Evolutionary conservation across 2,113 vertebrate genomes (phyloP), one percentile per base, ranked within the genome.

Genomic region (Rhadina sibilatrix): DNA sequence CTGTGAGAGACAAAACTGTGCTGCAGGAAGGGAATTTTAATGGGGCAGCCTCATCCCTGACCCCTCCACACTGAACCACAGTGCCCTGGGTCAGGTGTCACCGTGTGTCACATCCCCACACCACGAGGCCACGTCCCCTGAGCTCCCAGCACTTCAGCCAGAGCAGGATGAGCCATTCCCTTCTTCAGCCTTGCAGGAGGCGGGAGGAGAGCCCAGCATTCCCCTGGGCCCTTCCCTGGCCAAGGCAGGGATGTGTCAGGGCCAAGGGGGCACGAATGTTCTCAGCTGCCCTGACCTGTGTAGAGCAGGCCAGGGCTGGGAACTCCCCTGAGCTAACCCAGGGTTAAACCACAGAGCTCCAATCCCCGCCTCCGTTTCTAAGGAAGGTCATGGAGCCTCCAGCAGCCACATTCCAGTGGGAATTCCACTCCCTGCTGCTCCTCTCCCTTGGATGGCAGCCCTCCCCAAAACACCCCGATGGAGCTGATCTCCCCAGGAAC

Each of bases 121-220:
- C 12, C 56, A 21, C 15, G 1, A 70, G 40, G 47, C 40, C 56
- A 4, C 1, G n/a, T 63, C 75, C 85, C 75, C 35, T 0, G 65
- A 88, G 85, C 30, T 15, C 61, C 30, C 28, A 7, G 44, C 4
- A 4, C 15, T 24, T 15, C 47, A 66, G 68, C 28, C 46, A 42
- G 50, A 70, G n/a, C 63, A 4, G 53, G 35, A 83, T 4, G 1
- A 42, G 42, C 63, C 6, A 2, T 63, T 46, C 38, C 53, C 69
- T 1, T 42, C 3, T 1, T 5, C 2, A 0, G 47, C 52, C 53
- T 28, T 19, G 37, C 75, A 44, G 49, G 0, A 25, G 21, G 5
- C 0, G 1, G 35, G 42, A 83, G 42, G 37, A 47, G 37, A 22
- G 42, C 64, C 12, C 15, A 3, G 33, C 11, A 31, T 28, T 12